Conservation (phyloP, 2,797 vertebrate species). For the Picus viridis region DNA sequence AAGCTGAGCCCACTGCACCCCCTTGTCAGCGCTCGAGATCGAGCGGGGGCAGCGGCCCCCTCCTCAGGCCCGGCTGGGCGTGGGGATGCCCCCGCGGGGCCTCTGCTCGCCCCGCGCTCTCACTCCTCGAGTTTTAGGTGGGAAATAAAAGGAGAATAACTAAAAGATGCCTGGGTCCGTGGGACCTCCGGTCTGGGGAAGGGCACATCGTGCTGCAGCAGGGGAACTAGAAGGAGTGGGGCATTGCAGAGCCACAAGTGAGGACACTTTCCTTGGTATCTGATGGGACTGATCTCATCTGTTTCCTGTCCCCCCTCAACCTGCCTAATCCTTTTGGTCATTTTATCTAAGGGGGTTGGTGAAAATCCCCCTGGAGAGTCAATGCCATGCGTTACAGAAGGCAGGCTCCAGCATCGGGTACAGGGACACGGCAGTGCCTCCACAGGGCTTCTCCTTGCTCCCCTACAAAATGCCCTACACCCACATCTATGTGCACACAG, state of each 20-base stretch:
- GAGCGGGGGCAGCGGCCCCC: not conserved
- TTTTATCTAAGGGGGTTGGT: not conserved
- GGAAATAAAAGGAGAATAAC: not conserved
- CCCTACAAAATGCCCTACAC: not conserved
- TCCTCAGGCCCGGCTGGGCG: not conserved
- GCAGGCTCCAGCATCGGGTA: fast-evolving
- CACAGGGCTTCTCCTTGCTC: fast-evolving
- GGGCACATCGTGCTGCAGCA: fast-evolving
- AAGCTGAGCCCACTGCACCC: not conserved
- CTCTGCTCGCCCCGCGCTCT: not conserved
- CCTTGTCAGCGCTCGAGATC: not conserved
- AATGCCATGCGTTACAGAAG: fast-evolving
- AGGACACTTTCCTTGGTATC: fast-evolving
- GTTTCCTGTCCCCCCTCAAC: fast-evolving
- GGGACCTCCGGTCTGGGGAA: not conserved
- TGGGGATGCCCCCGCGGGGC: not conserved
- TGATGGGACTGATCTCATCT: not conserved
- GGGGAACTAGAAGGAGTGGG: fast-evolving
- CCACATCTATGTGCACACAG: fast-evolving
- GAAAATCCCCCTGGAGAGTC: not conserved
- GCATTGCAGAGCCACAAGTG: not conserved
- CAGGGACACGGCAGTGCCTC: fast-evolving
- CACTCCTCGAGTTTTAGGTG: not conserved
- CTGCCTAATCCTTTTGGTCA: not conserved
- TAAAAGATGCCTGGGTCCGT: not conserved